phyloP scores from a whole-genome alignment of 1,140 invertebrate genomes.

The Parasteatoda tepidariorum region DNA sequence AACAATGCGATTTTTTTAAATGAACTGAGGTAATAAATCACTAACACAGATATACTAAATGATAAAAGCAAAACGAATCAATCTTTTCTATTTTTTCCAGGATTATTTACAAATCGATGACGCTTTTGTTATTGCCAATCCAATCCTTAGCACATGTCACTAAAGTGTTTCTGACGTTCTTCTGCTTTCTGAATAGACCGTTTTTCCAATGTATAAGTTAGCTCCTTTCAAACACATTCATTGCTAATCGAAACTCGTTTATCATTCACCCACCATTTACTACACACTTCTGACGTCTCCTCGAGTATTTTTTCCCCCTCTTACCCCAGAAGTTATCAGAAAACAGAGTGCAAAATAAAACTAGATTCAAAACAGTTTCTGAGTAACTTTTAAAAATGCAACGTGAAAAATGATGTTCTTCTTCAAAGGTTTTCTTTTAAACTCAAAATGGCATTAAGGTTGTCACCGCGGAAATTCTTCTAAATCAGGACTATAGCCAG shows the following conservation, averaged over 20 bases:
- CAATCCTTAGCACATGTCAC: too few species aligned
- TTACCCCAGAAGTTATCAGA: conserved; percentile 4
- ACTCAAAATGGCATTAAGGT: background rate
- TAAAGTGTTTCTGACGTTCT: too few species aligned
- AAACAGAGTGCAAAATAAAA: conserved; percentile 49
- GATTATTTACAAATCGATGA: too few species aligned
- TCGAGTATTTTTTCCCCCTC: background rate
- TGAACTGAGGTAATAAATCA: too few species aligned
- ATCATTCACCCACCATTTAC: conserved; percentile 53
- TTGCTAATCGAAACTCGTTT: conserved; percentile 48
- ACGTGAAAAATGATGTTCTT: conserved; percentile 37
- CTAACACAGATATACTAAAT: too few species aligned
- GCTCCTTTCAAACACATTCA: conserved; percentile 27
- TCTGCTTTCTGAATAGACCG: conserved; percentile 10
- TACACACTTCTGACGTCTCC: conserved; percentile 22
- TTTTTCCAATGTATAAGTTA: conserved; percentile 48
- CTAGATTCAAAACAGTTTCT: conserved; percentile 46
- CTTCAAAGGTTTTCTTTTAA: background rate
- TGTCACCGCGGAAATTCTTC: background rate
- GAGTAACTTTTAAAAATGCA: conserved; percentile 16
- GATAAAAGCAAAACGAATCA: too few species aligned
- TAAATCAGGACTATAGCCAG: background rate
- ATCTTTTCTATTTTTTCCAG: too few species aligned
- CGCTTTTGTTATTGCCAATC: too few species aligned
- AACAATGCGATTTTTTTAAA: too few species aligned